phyloP scores from a whole-genome alignment of 2,797 vertebrate species.

The Moxostoma hubbsi region DNA sequence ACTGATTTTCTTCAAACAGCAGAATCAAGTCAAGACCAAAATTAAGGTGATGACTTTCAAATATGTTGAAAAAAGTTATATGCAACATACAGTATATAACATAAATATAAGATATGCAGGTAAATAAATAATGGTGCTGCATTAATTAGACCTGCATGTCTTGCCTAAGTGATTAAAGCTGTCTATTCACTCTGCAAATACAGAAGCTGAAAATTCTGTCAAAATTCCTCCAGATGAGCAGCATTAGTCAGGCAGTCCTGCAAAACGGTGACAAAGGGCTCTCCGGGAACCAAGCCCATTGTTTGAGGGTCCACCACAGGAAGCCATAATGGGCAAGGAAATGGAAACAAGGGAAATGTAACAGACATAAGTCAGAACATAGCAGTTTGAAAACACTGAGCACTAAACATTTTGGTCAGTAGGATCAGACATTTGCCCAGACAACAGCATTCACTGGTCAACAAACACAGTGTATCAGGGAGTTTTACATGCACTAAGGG shows the following conservation, averaged over 20 bases:
- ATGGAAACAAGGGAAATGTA: conserved; percentile 25
- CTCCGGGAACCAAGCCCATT: conserved; percentile 28
- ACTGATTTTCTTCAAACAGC: not conserved
- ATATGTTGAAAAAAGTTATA: no score
- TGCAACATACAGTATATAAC: no score
- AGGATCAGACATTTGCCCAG: not conserved
- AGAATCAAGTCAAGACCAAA: not conserved
- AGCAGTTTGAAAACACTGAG: conserved; percentile 6
- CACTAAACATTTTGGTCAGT: conserved; percentile 3
- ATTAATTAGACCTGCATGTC: not conserved
- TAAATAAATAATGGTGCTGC: no score
- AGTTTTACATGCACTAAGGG: not conserved
- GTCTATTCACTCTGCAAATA: not conserved
- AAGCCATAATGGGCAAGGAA: conserved; percentile 41
- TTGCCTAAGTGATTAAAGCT: not conserved
- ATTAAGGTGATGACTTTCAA: not conserved
- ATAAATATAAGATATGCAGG: no score
- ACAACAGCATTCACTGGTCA: not conserved
- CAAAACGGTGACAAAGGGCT: not conserved
- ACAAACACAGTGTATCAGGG: not conserved
- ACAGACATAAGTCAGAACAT: not conserved
- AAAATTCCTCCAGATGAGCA: not conserved
- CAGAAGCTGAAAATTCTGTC: not conserved
- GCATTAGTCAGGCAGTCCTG: conserved; percentile 21
- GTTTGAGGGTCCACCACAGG: conserved; percentile 45